Evolutionary conservation across 2,888 invertebrate genomes (phyloP).

Genomic region (Nemapogon koenigi): DNA sequence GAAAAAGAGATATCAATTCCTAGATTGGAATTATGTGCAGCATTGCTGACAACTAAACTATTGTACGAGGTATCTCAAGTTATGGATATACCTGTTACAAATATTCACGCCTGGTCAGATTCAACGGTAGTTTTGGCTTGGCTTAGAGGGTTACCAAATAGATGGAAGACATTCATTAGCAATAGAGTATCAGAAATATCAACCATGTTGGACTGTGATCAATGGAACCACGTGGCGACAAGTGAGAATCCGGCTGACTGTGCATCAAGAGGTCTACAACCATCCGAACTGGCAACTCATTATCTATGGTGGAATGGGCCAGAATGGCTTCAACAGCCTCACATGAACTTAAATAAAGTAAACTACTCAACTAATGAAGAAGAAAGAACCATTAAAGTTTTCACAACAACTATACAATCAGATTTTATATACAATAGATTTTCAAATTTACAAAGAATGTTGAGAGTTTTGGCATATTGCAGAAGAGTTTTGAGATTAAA

Average conservation of each 20-base stretch:
- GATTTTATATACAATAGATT: conserved; percentile 8
- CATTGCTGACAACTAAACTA: conserved; percentile 17
- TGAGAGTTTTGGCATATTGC: conserved; percentile 4
- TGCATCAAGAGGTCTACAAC: conserved; percentile 20
- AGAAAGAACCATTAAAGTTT: background rate
- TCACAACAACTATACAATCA: background rate
- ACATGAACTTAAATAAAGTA: background rate
- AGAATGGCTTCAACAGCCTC: background rate
- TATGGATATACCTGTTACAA: conserved; percentile 12
- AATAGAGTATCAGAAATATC: conserved; percentile 21
- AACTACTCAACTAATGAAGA: background rate
- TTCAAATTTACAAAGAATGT: conserved; percentile 3
- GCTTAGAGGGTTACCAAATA: conserved; percentile 18
- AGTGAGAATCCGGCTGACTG: conserved; percentile 21
- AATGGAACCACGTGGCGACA: conserved; percentile 19
- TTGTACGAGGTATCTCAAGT: conserved; percentile 16
- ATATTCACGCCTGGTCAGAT: conserved; percentile 19
- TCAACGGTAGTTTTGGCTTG: conserved; percentile 20
- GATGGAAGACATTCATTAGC: conserved; percentile 20
- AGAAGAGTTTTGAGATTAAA: conserved; percentile 1
- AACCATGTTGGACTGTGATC: conserved; percentile 10
- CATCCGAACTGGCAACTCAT: conserved; percentile 12
- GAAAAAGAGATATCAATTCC: conserved; percentile 19
- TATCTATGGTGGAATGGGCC: conserved; percentile 17
- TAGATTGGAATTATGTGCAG: conserved; percentile 20